Evolutionary conservation across 1,140 invertebrate genomes (phyloP), one percentile per base, ranked within the genome.

Genomic region (Arctopsyche grandis): DNA sequence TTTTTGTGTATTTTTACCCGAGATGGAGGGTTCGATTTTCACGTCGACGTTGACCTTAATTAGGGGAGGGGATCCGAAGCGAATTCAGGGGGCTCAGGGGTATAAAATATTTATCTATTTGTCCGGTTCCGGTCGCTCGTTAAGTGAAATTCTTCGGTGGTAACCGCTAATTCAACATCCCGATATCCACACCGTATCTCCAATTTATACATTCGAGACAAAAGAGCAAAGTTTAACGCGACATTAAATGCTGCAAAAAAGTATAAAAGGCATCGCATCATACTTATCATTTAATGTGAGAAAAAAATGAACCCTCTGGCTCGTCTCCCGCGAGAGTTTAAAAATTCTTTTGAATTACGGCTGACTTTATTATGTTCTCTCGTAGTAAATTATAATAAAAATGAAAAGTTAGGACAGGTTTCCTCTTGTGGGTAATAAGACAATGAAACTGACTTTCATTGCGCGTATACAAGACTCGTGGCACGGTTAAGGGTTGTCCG

Each of bases 381-480:
- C 63, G 63, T 22, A 66, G 63, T 66, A 66, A 66, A 66, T 66
- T 66, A 66, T 66, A 66, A 66, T 66, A 66, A 66, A 66, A 66
- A 66, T 66, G 63, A 66, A 66, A 66, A 66, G 63, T 66, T 66
- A 29, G 63, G 63, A 66, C 63, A 66, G 63, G 63, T 66, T 66
- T 66, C 63, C 63, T 66, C 63, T 66, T 66, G 63, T 22, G 63
- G 29, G 63, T 66, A 66, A 66, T 66, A 66, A 66, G 63, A 66
- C 63, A 66, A 66, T 66, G 63, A 66, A 66, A 66, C 63, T 66
- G 63, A 66, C 63, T 66, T 66, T 66, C 63, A 66, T 66, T 66
- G 24, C 63, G 22, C 63, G 63, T 66, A 66, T 66, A 66, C 63
- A 66, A 24, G 19, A 66, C 63, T 24, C 63, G 10, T 22, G 56